phyloP scores from a whole-genome alignment of 1,140 invertebrate genomes.

The Teleopsis dalmanni region DNA sequence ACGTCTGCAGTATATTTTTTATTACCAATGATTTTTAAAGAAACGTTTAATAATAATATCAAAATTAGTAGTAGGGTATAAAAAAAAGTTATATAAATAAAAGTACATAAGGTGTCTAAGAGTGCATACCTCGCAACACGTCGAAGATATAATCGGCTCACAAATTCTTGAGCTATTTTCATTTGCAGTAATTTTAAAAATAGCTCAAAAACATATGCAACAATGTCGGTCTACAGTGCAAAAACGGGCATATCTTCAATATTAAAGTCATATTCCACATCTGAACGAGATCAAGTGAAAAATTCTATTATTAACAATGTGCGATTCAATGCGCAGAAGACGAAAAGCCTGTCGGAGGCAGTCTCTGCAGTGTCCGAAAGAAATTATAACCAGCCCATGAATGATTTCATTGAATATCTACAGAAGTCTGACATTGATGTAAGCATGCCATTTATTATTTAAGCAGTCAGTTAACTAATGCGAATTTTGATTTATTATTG shows the following conservation, averaged over 20 bases:
- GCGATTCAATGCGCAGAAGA: slow-evolving; percentile 25
- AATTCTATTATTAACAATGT: slow-evolving; percentile 30
- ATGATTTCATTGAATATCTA: slow-evolving; percentile 31
- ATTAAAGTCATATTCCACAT: slow-evolving; percentile 24
- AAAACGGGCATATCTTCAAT: slow-evolving; percentile 32
- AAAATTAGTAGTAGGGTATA: too few species aligned
- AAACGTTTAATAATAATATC: too few species aligned
- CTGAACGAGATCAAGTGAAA: slow-evolving; percentile 29
- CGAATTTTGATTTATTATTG: not conserved
- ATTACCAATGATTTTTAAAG: too few species aligned
- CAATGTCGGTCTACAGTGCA: slow-evolving; percentile 31
- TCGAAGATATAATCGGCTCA: too few species aligned
- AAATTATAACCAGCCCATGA: slow-evolving; percentile 24
- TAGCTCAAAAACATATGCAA: slow-evolving; percentile 1
- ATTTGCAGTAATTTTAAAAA: not conserved
- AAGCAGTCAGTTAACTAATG: not conserved
- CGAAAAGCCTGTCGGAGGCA: slow-evolving; percentile 25
- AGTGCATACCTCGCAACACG: too few species aligned
- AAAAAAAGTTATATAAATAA: too few species aligned
- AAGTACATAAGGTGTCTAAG: too few species aligned
- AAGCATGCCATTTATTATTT: slow-evolving; percentile 11
- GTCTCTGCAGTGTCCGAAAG: slow-evolving; percentile 23
- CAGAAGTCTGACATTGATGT: slow-evolving; percentile 24
- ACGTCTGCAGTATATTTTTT: too few species aligned
- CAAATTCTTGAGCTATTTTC: not conserved